These are phyloP conservation scores for Chaetophractus vellerosus DNA, from an alignment of 2,797 vertebrate species.

Conservation along the genomic window DNA sequence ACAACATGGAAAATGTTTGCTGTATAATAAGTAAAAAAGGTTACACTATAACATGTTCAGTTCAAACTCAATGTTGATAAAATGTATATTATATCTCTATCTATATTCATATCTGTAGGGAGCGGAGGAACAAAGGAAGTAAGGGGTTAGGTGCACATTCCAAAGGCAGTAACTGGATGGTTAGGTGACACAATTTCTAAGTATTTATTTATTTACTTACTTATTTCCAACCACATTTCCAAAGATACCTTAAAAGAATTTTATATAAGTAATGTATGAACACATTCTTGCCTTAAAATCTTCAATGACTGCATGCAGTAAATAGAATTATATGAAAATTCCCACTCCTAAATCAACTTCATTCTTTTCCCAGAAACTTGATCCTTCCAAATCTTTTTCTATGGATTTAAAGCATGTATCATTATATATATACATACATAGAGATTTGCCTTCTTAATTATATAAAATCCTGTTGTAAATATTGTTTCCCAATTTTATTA, in stretches of 20 bases:
- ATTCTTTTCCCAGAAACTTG: background rate
- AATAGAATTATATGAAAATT: background rate
- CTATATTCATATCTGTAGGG: background rate
- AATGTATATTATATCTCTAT: background rate
- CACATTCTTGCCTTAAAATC: background rate
- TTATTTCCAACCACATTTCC: background rate
- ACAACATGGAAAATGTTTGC: conserved; percentile 6
- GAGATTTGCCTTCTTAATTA: background rate
- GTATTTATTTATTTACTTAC: too few relatives aligned
- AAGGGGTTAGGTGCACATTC: too few relatives aligned
- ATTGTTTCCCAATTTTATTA: background rate
- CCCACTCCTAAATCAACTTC: background rate
- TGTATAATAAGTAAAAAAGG: background rate
- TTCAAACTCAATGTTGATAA: background rate
- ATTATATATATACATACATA: background rate
- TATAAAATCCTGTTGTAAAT: background rate
- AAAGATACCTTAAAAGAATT: background rate
- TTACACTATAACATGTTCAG: background rate
- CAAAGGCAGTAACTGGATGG: background rate
- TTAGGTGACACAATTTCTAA: background rate
- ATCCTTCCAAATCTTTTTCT: background rate
- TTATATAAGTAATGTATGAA: background rate
- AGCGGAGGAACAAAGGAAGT: background rate
- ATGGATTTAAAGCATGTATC: background rate
- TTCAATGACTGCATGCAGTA: background rate